Evolutionary conservation across 2,113 vertebrate genomes (phyloP), one percentile per base, ranked within the genome.

Genomic region (Parus major): DNA sequence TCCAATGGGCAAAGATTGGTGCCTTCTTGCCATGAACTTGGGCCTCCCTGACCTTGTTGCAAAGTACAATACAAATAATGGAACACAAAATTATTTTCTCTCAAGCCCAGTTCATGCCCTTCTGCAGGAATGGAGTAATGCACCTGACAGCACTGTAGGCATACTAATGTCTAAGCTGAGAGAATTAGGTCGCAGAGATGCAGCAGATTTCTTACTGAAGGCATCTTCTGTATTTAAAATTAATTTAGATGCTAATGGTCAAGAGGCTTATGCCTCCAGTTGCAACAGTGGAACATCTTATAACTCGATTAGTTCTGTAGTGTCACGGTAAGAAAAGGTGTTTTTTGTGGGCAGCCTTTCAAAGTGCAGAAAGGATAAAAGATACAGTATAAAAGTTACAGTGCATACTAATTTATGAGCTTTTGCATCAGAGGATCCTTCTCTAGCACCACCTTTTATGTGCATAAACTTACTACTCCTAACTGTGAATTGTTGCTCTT

Each of bases 1-100:
- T 93, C 98, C 99, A 44, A 98, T 99, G 96, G 99, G 99, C 66
- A 99, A 99, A 96, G 99, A 99, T 90, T 99, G 99, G 99, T 99
- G 99, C 97, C 98, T 99, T 96, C 98, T 99, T 46, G 99, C 99
- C 94, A 99, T 99, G 99, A 99, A 99, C 97, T 97, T 99, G 71
- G 99, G 99, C 84, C 99, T 99, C 63, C 98, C 98, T 5, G 99
- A 99, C 15, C 97, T 99, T 72, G 99, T 99, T 95, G 99, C 99
- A 82, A 99, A 99, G 90, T 98, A 99, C 88, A 98, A 99, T 94
- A 98, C 95, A 81, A 97, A 95, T 44, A 98, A 98, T 14, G 98
- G 98, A 84, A 92, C 97, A 57, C 95, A 97, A 65, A 98, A 86
- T 79, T 96, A 97, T 59, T 98, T 97, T 82, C 92, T 97, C 46